Percentiles rank a stretch among this genome's conserved stretches.
These are phyloP conservation scores for Papilio polytes DNA, from an alignment of 1,140 invertebrate genomes.

Conservation along the genomic window DNA sequence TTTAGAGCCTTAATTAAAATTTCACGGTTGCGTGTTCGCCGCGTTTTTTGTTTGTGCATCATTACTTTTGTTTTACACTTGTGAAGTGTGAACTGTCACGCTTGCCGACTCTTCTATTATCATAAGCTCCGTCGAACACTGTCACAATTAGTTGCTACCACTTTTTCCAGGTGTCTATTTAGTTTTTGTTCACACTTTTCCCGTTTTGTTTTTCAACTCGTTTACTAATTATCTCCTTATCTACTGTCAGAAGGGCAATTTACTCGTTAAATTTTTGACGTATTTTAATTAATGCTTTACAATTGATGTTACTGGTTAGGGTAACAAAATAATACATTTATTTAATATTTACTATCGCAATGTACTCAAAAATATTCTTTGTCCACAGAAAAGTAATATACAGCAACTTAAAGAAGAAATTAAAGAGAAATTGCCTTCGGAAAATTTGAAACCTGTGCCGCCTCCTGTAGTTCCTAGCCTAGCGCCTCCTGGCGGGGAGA, in stretches of 20 bases:
- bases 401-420: conserved; percentile 89
- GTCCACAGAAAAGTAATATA: conserved; percentile 88
- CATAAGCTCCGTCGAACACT: conserved; percentile 59
- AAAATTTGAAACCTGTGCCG: conserved; percentile 85
- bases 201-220: conserved; percentile 30
- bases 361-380: conserved; percentile 36
- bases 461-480: conserved; percentile 82
- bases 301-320: background rate
- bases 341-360: background rate
- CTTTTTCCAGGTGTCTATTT: conserved; percentile 43
- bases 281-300: background rate
- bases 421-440: conserved; percentile 84
- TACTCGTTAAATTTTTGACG: background rate
- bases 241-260: background rate
- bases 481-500: conserved; percentile 79
- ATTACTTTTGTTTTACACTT: conserved; percentile 77
- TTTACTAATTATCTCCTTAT: conserved; percentile 18
- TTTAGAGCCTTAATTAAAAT: conserved; percentile 80
- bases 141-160: conserved; percentile 72
- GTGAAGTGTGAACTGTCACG: conserved; percentile 74
- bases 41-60: conserved; percentile 54
- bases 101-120: conserved; percentile 60
- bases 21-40: conserved; percentile 63
- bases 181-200: conserved; percentile 27
- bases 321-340: background rate